Base-by-base conservation (phyloP, 2,797 vertebrate genomes). In the Acridotheres tristis region DNA sequence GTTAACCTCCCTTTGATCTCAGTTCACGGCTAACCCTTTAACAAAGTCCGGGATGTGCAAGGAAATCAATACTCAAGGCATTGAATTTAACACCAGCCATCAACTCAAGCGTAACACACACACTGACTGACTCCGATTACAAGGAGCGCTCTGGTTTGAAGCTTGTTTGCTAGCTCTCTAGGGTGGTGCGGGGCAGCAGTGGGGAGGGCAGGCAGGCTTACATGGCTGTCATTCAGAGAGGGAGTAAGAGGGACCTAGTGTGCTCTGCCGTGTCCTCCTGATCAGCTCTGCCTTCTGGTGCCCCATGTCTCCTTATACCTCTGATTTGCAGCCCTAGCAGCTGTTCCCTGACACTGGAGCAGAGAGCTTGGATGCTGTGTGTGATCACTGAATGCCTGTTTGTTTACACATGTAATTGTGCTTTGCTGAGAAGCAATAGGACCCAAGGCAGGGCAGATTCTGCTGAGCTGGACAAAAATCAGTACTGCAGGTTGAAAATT, bases 1-100 rank as follows among this genome's bases (percentile, higher is more conserved):
- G 97, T 96, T 98, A 97, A 97, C 97, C 97, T 98, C 93, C 90
- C 92, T 98, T 97, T 97, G 97, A 98, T 98, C 97, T 97, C 90
- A 7, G 95, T 96, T 96, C 96, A 96, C 61, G 6, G 95, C 96
- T 97, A 96, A 97, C 96, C 96, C 96, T 97, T 97, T 97, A 97
- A 97, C 97, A 97, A 97, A 97, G 97, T 97, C 97, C 36, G 72
- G 93, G 88, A 93, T 96, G 97, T 95, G 95, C 51, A 68, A 95
- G 95, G 95, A 95, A 97, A 98, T 98, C 97, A 88, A 98, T 98
- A 97, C 96, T 95, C 76, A 85, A 97, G 97, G 97, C 96, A 95
- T 93, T 95, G 97, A 97, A 97, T 97, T 97, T 97, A 97, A 96
- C 95, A 95, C 96, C 84, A 94, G 93, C 93, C 95, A 90, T 96